Evolutionary conservation across 2,797 vertebrate species (phyloP).

Genomic region (Galagoides demidoff): DNA sequence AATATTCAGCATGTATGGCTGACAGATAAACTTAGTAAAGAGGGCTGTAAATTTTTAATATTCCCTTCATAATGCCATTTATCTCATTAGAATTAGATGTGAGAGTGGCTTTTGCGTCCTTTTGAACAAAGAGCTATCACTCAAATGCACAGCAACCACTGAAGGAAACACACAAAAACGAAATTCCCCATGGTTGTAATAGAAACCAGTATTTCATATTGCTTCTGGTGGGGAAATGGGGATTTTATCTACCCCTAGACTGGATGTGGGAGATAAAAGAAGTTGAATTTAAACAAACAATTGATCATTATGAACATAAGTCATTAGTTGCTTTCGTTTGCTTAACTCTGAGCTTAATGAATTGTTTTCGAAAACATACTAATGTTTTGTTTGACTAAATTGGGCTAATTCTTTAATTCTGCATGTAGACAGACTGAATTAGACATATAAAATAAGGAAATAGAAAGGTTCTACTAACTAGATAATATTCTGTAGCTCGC

Average conservation of each 20-base stretch:
- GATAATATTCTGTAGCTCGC: slow-evolving; percentile 2
- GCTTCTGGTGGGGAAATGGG: background rate
- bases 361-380: slow-evolving; percentile 45
- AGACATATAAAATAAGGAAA: slow-evolving; percentile 53
- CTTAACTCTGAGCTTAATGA: slow-evolving; percentile 15
- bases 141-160: slow-evolving; percentile 66
- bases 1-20: slow-evolving; percentile 85
- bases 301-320: background rate
- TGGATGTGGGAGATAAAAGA: background rate
- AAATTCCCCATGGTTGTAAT: background rate
- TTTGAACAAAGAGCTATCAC: slow-evolving; percentile 81
- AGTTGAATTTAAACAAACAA: background rate
- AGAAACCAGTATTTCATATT: background rate
- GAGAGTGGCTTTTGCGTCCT: slow-evolving; percentile 67
- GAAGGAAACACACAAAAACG: slow-evolving; percentile 51
- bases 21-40: slow-evolving; percentile 86
- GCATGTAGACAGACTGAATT: slow-evolving; percentile 11
- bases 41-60: slow-evolving; percentile 90
- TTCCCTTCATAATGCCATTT: slow-evolving; percentile 83
- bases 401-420: slow-evolving; percentile 44
- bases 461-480: slow-evolving; percentile 10
- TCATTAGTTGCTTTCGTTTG: background rate
- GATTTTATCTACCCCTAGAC: background rate
- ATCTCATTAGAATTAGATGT: slow-evolving; percentile 84
- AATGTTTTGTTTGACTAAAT: slow-evolving; percentile 47